Percentiles rank a stretch among this genome's conserved stretches.
Conservation (phyloP, 2,888 invertebrate species). For the Panzeria rudis region DNA sequence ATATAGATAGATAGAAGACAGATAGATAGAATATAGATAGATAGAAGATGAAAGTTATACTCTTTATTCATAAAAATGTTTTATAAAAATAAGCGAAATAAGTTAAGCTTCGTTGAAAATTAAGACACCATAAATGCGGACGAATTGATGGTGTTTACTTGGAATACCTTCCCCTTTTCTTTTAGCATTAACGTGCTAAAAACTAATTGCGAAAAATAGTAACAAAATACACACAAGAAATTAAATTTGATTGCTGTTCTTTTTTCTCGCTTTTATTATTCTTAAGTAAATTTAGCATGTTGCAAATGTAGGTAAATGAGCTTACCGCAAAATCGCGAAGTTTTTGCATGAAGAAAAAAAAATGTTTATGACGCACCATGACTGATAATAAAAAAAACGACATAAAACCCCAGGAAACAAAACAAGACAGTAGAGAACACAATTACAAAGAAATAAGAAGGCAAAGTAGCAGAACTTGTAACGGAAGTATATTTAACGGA, state of each 20-base stretch:
- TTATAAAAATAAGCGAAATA: too few species aligned
- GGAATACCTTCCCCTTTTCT: slow-evolving; percentile 12
- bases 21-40: too few species aligned
- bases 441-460: slow-evolving; percentile 7
- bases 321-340: slow-evolving; percentile 41
- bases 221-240: slow-evolving; percentile 49
- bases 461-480: slow-evolving; percentile 43
- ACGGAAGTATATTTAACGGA: slow-evolving; percentile 61
- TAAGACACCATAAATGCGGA: too few species aligned
- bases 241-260: slow-evolving; percentile 39
- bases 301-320: slow-evolving; percentile 61
- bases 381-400: slow-evolving; percentile 29
- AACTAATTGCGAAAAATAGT: slow-evolving; percentile 42
- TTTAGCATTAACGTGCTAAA: slow-evolving; percentile 28
- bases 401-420: slow-evolving; percentile 44
- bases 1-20: too few species aligned
- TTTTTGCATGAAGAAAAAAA: slow-evolving; percentile 27
- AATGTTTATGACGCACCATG: slow-evolving; percentile 23
- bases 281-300: slow-evolving; percentile 49
- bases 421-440: neutral
- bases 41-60: too few species aligned
- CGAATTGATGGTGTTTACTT: too few species aligned
- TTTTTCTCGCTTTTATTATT: slow-evolving; percentile 27
- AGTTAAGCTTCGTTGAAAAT: too few species aligned
- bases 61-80: too few species aligned